A percentile compares a stretch with the other conserved stretches of the same genome.
These are phyloP conservation scores for Xenopus petersii DNA, from an alignment of 2,797 vertebrate genomes.

Conservation along the genomic window DNA sequence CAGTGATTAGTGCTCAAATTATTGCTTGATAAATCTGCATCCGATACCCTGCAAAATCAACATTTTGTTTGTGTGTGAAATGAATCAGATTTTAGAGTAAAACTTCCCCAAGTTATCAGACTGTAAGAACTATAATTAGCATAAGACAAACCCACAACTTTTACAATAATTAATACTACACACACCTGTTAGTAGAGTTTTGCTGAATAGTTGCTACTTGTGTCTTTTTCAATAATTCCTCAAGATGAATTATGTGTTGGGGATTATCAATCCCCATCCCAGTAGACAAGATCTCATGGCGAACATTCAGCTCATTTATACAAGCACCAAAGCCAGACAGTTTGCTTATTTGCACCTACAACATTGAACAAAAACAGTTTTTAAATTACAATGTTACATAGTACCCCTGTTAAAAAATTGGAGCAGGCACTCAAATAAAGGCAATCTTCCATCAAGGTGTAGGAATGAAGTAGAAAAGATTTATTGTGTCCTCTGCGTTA, in stretches of 20 bases:
- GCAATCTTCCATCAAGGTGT: no score
- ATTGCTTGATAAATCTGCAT: not conserved
- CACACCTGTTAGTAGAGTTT: no score
- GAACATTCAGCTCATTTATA: slow-evolving; percentile 65
- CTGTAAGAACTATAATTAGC: no score
- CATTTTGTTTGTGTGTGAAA: not conserved
- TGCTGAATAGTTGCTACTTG: not conserved
- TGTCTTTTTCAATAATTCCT: slow-evolving; percentile 43
- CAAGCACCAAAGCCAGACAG: slow-evolving; percentile 59
- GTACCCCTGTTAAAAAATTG: no score
- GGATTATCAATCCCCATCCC: slow-evolving; percentile 70
- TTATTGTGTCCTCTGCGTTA: no score
- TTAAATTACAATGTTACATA: no score
- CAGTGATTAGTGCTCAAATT: not conserved
- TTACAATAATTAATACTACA: no score
- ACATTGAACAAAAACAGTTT: slow-evolving; percentile 3
- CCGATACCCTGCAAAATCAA: not conserved
- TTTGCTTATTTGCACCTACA: slow-evolving; percentile 64
- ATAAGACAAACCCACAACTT: no score
- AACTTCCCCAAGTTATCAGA: no score
- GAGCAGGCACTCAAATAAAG: no score
- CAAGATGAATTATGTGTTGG: slow-evolving; percentile 58
- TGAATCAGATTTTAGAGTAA: no score
- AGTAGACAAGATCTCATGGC: slow-evolving; percentile 64
- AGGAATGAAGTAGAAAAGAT: no score